Evolutionary conservation across 2,888 invertebrate genomes (phyloP).

Genomic region (Mycogona germanica): DNA sequence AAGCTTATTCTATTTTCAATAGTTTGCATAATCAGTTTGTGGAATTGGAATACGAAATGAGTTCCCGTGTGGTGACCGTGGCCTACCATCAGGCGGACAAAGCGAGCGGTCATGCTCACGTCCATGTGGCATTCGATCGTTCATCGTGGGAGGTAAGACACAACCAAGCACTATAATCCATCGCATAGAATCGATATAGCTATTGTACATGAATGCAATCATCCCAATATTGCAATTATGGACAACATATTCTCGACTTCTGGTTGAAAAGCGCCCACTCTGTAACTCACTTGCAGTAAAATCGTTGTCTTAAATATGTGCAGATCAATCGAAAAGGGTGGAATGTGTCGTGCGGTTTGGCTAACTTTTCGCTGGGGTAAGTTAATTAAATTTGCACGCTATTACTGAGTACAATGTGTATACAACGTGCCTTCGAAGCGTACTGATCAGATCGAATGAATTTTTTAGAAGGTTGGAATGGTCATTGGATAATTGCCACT

Average conservation of each 20-base stretch:
- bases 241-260: too few species aligned
- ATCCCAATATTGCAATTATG: not conserved
- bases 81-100: constrained; percentile 21
- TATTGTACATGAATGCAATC: not conserved
- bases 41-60: constrained; percentile 24
- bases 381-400: not conserved
- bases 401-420: not conserved
- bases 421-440: not conserved
- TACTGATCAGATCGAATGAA: too few species aligned
- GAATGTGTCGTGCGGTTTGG: constrained; percentile 17
- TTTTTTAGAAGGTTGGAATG: constrained; percentile 4
- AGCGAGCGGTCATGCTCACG: not conserved
- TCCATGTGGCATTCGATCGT: constrained; percentile 3
- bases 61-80: constrained; percentile 23
- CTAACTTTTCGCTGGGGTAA: constrained; percentile 14
- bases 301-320: not conserved
- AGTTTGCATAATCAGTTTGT: constrained; percentile 17
- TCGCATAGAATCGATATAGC: not conserved
- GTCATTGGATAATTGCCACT: constrained; percentile 9
- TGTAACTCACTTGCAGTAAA: too few species aligned
- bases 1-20: constrained; percentile 10
- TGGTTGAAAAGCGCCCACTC: too few species aligned
- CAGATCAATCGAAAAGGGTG: constrained; percentile 12
- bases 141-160: constrained; percentile 6
- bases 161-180: not conserved